Base-by-base conservation (phyloP, 2,113 vertebrate genomes). In the Meleagris gallopavo region DNA sequence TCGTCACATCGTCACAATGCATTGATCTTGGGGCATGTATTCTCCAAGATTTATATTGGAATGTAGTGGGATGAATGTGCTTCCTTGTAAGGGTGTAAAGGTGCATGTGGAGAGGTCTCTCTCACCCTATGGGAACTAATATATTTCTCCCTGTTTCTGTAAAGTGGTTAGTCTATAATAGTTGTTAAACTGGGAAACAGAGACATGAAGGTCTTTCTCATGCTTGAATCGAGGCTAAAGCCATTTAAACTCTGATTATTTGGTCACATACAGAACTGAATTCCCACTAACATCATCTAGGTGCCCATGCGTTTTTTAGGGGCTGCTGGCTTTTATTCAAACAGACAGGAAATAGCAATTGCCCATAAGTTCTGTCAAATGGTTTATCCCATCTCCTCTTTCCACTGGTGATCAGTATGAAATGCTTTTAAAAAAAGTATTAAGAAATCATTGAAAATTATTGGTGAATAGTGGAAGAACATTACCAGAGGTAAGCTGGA, bases 1-100 rank as follows among this genome's bases (percentile, higher is more conserved):
- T 80, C 21, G 50, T 85, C 76, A 13, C 0, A 8, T 80, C 21
- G 50, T 85, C 76, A 13, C 0, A 0, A 71, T 38, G 24, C 43
- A 38, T 43, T 43, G 54, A 43, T 62, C 43, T 41, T 38, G 48
- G 18, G 7, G n/a, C 25, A 87, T 15, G 11, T 64, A 10, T 14
- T 22, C 38, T 55, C 29, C 45, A 46, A 73, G 79, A 73, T 15
- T n/a, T 58, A 18, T 38, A 48, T 77, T 83, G 82, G 30, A 7
- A 73, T 54, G 30, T 45, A 6, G 46, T 16, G 1, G 1, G 9
- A 84, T 55, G 52, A 76, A 50, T 10, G 41, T 54, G 21, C 55
- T 83, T 78, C 11, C 18, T 36, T 43, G n/a, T 38, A 36, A 45
- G 15, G 2, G 13, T 38, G 18, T 38, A 46, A 86, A 74, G 27